phyloP scores from a whole-genome alignment of 2,113 vertebrate species.

The Erythrocercus mccallii region DNA sequence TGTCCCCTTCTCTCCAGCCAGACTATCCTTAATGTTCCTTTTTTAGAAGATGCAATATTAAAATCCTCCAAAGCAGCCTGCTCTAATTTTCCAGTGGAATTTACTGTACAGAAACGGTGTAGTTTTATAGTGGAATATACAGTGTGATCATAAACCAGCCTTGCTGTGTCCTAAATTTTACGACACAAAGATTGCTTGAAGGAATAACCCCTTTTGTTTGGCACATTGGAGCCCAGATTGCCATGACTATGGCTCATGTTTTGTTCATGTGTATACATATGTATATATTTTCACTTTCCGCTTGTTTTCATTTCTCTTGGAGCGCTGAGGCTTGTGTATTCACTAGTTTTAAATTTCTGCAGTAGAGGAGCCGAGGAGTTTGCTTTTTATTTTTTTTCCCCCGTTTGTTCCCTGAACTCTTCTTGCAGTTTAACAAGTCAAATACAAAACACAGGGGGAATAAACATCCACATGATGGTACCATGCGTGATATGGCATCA shows the following conservation, averaged over 20 bases:
- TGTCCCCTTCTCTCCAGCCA: no score
- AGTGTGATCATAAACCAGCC: slow-evolving; percentile 12
- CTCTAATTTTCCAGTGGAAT: background rate
- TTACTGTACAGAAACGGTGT: background rate
- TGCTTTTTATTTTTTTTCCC: slow-evolving; percentile 15
- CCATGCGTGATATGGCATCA: slow-evolving; percentile 45
- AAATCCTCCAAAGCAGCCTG: background rate
- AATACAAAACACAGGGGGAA: slow-evolving; percentile 70
- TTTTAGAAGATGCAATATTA: background rate
- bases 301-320: slow-evolving; percentile 57
- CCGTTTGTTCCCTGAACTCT: slow-evolving; percentile 64
- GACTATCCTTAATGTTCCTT: background rate
- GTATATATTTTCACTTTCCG: slow-evolving; percentile 41
- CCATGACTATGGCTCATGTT: slow-evolving; percentile 17
- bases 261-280: slow-evolving; percentile 54
- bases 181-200: slow-evolving; percentile 22
- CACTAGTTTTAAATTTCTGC: slow-evolving; percentile 58
- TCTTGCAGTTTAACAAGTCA: slow-evolving; percentile 78
- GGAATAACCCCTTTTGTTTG: slow-evolving; percentile 49
- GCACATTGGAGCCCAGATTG: slow-evolving; percentile 41
- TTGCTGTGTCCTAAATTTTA: slow-evolving; percentile 43
- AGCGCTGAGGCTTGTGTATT: slow-evolving; percentile 44
- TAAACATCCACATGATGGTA: slow-evolving; percentile 42
- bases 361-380: slow-evolving; percentile 50
- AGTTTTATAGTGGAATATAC: background rate